Conservation (phyloP, 1,140 invertebrate genomes). For the Tyrophagus putrescentiae region DNA sequence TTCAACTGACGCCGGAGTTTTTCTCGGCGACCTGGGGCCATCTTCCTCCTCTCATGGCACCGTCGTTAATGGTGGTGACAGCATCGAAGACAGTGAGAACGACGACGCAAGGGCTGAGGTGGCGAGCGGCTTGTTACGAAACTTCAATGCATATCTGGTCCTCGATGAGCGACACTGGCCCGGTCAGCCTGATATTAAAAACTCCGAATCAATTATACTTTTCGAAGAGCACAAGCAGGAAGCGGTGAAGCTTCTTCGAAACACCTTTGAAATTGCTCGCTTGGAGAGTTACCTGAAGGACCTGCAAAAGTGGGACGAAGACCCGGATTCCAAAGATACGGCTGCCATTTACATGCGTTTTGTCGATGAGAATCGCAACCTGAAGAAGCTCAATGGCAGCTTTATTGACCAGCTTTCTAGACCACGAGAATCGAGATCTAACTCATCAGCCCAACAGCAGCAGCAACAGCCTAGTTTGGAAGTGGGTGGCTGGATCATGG, state of each 20-base stretch:
- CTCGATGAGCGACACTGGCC: constrained; percentile 48
- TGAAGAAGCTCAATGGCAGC: neutral
- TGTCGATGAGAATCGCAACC: neutral
- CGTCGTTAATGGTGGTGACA: no score
- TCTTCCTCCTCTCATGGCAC: neutral
- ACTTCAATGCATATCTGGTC: constrained; percentile 12
- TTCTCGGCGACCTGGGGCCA: neutral
- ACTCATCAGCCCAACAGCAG: no score
- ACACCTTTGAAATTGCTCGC: constrained; percentile 20
- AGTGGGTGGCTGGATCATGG: constrained; percentile 4
- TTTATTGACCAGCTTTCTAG: neutral
- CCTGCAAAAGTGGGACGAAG: neutral
- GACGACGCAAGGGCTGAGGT: constrained; percentile 6
- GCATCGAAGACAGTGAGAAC: constrained; percentile 4
- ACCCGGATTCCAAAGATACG: neutral
- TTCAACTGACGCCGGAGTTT: constrained; percentile 8
- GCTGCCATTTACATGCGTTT: neutral
- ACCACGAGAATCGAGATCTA: neutral
- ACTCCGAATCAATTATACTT: constrained; percentile 58
- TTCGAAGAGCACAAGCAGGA: constrained; percentile 70
- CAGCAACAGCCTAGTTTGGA: neutral
- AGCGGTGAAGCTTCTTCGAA: constrained; percentile 23
- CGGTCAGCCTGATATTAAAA: constrained; percentile 55
- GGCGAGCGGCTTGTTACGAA: constrained; percentile 43
- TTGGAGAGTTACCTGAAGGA: neutral